Base-by-base conservation (phyloP, 2,113 vertebrate species). In the Elaphurus davidianus region DNA sequence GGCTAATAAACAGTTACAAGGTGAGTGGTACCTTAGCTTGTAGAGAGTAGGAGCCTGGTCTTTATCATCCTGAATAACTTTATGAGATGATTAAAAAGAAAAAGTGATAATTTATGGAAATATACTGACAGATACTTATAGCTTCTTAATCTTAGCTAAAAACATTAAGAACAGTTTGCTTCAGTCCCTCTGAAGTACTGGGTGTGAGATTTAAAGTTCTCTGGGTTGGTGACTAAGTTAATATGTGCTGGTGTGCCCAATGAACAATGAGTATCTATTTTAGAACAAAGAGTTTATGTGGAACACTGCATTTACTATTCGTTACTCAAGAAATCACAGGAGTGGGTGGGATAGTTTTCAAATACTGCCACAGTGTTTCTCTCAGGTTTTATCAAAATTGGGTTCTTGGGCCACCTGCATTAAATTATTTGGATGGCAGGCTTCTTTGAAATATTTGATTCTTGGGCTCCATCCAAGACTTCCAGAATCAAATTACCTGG, bases 1-100 rank as follows among this genome's bases (percentile, higher is more conserved):
- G 99, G 99, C 99, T 99, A 95, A 98, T 99, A 71, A 99, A 99
- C 95, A 99, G 99, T 40, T 99, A 99, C 97, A 99, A 99, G 99
- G 99, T 99, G 96, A 98, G 97, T 76, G 27, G 5, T 71, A 30
- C 78, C 47, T 97, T 90, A 59, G 67, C 33, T 67, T 74, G 1
- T 30, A 50, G 33, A 97, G 92, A 76, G 5, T 67, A 17, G 71
- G 25, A 93, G 47, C 23, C 52, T 78, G 1, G 21, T 86, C 12
- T 50, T 85, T 87, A 45, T 59, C 13, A 8, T 87, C 47, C 55
- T 62, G 59, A 59, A 88, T 86, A 85, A 74, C 25, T 74, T 94
- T 21, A 36, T 87, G 55, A 91, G 23, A 87, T 90, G 19, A 74
- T 93, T 94, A 57, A 96, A 84, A 94, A 89, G 15, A 82, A 79